Evolutionary conservation across 2,113 vertebrate genomes (phyloP), one percentile per base, ranked within the genome.

Genomic region (Clinocottus analis): DNA sequence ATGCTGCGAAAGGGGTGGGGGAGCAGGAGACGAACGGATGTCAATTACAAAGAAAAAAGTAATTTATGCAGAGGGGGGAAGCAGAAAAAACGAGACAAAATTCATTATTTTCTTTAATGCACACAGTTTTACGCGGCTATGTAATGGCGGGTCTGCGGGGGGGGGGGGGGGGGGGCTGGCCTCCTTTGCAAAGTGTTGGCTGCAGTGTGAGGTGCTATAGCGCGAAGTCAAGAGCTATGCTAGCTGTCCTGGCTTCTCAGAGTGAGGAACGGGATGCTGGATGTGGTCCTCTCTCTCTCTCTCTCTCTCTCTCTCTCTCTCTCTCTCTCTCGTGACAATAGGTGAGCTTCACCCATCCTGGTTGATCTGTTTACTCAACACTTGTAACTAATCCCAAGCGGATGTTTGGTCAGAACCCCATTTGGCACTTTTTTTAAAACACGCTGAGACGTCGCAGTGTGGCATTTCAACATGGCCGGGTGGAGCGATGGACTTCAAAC

Each of bases 41-140:
- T 93, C 90, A 92, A 90, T 93, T 92, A 92, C 90, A 93, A 93
- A 91, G 88, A 83, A 82, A 89, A 13, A 86, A 92, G 87, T 93
- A 76, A 90, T 89, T 88, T 87, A 86, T 77, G 75, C 80, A 88
- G 78, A 82, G 41, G 62, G 47, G 37, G 82, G 81, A 65, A 5
- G 19, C 14, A 58, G 55, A 60, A 74, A 82, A 71, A 82, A 79
- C 0, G 33, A 77, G 84, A 72, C 71, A 66, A 74, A 84, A 88
- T 92, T 92, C 80, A 85, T 90, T 84, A 82, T 87, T 87, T 91
- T 79, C 85, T 89, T 87, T 90, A 76, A 90, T 77, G 82, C 84
- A 73, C 64, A 64, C 37, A 75, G 45, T 71, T 75, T 83, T 78
- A 80, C 74, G 82, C 74, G 72, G 71, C 68, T 67, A 55, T 47